Conservation (phyloP, 2,797 vertebrate genomes). For the Helostoma temminkii region DNA sequence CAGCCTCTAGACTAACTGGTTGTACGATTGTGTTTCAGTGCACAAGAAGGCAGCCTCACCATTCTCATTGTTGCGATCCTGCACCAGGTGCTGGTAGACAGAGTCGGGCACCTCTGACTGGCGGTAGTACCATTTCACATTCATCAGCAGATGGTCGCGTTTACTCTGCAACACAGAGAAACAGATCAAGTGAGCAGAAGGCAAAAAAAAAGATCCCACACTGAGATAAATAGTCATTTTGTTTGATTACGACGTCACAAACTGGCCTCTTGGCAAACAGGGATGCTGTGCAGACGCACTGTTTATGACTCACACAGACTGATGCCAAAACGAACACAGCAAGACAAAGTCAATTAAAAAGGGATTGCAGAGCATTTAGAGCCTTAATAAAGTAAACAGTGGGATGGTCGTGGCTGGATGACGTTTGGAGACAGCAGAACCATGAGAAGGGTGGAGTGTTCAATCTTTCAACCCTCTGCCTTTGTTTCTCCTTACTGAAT, state of each 20-base stretch:
- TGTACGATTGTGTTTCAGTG: constrained; percentile 16
- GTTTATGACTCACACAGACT: constrained; percentile 66
- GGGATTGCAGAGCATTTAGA: constrained; percentile 82
- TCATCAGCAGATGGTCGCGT: constrained; percentile 99
- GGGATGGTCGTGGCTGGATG: constrained; percentile 51
- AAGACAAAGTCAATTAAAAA: constrained; percentile 84
- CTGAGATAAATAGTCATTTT: constrained; percentile 76
- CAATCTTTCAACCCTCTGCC: constrained; percentile 18
- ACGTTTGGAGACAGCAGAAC: constrained; percentile 28
- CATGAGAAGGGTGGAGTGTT: constrained; percentile 8
- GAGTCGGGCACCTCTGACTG: constrained; percentile 99
- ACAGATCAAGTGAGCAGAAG: constrained; percentile 51
- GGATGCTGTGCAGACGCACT: constrained; percentile 62
- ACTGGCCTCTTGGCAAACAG: constrained; percentile 76
- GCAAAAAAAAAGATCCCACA: constrained; percentile 38
- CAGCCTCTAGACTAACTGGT: background rate
- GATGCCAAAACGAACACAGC: constrained; percentile 75
- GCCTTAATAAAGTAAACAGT: constrained; percentile 82
- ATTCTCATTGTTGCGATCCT: constrained; percentile 99
- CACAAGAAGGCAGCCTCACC: constrained; percentile 81
- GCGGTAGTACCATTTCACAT: constrained; percentile 99
- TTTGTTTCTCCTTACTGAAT: constrained; percentile 24
- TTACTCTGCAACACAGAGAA: constrained; percentile 93
- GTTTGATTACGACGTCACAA: constrained; percentile 78
- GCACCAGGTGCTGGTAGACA: constrained; percentile 99